These are phyloP conservation scores for Anisognathus igniventris DNA, from an alignment of 2,797 vertebrate genomes.

Conservation along the genomic window DNA sequence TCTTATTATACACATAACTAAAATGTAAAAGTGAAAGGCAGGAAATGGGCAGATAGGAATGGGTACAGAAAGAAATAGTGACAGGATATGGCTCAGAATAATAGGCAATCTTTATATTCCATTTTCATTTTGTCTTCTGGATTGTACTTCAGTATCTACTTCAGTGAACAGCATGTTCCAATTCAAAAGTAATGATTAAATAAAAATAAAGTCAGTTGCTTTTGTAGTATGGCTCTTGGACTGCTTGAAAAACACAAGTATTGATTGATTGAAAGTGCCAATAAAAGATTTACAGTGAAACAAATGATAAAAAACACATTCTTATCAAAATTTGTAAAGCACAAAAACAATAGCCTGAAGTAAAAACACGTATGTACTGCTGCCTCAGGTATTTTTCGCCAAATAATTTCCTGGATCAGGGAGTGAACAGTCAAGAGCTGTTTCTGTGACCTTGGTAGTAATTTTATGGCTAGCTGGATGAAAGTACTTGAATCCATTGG, in stretches of 20 bases:
- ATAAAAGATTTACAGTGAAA: neutral
- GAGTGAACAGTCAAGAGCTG: neutral
- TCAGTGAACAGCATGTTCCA: neutral
- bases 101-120: neutral
- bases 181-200: neutral
- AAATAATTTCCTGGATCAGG: neutral
- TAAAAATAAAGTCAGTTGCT: neutral
- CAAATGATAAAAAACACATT: rapidly evolving
- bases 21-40: neutral
- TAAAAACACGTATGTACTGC: neutral
- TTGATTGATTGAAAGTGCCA: neutral
- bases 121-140: neutral
- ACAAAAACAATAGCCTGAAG: neutral
- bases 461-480: constrained; percentile 6
- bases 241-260: neutral
- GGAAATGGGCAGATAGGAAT: neutral
- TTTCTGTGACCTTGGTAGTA: neutral
- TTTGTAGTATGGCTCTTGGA: neutral
- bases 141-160: neutral
- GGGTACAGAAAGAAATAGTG: neutral
- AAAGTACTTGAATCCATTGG: constrained; percentile 4
- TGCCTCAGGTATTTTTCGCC: neutral
- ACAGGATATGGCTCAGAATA: neutral
- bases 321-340: neutral
- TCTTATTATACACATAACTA: neutral